Evolutionary conservation across 1,140 invertebrate species (phyloP).

Genomic region (Magallana ariakensis): DNA sequence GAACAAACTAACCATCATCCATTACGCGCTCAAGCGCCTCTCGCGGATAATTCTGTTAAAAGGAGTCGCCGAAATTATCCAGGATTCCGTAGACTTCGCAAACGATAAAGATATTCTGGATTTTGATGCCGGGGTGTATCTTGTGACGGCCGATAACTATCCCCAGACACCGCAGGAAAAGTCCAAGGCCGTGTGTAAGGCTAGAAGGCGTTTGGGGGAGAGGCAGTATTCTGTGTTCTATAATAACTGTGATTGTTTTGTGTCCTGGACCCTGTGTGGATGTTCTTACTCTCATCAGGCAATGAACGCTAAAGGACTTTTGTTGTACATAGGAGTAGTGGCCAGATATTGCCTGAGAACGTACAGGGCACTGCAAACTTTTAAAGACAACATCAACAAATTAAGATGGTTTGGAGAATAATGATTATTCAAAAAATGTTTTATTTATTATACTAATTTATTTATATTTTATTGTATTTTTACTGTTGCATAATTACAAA

Average conservation of each 20-base stretch:
- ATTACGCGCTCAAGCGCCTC: background rate
- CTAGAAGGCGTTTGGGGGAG: background rate
- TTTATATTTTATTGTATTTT: no score
- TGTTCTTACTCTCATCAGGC: conserved; percentile 1
- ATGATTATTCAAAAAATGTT: no score
- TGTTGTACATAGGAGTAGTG: background rate
- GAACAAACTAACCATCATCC: background rate
- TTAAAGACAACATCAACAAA: background rate
- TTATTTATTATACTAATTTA: no score
- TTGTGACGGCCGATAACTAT: background rate
- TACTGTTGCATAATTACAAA: no score
- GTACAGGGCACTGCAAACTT: background rate
- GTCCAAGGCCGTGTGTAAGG: background rate
- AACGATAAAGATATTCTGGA: background rate
- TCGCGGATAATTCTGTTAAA: conserved; percentile 3
- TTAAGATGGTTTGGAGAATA: background rate
- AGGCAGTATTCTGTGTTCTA: conserved; percentile 1
- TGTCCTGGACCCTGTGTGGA: background rate
- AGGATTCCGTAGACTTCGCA: background rate
- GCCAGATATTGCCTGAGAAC: background rate
- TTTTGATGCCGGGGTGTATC: background rate
- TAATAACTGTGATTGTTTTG: conserved; percentile 16
- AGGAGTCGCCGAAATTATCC: background rate
- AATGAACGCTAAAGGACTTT: background rate
- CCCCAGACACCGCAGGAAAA: background rate